Percentiles rank a stretch among this genome's conserved stretches.
Conservation (phyloP, 2,888 invertebrate species). For the Mylabris sibirica region DNA sequence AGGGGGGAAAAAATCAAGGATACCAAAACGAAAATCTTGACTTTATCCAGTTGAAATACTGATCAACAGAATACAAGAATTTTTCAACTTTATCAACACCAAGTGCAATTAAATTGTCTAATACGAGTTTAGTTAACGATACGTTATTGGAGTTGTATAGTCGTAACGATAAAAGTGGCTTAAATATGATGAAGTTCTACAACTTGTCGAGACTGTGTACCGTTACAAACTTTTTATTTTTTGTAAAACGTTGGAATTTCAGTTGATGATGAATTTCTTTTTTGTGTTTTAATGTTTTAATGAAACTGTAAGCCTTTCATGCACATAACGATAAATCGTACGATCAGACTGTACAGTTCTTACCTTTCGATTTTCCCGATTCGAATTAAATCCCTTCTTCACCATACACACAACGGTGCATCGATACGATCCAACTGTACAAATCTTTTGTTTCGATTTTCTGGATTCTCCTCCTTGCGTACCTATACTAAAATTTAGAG, state of each 20-base stretch:
- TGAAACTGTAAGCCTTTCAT: too few relatives aligned
- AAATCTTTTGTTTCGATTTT: too few relatives aligned
- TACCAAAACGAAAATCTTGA: background rate
- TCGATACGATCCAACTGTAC: too few relatives aligned
- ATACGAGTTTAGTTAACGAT: background rate
- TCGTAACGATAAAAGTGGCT: background rate
- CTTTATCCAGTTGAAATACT: background rate
- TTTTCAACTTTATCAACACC: background rate
- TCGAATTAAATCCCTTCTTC: too few relatives aligned
- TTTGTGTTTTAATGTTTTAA: too few relatives aligned
- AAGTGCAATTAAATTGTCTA: background rate
- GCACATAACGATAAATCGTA: too few relatives aligned
- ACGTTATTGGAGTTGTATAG: background rate
- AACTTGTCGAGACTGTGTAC: background rate
- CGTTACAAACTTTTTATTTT: background rate
- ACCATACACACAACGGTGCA: too few relatives aligned
- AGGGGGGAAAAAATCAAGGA: constrained; percentile 12
- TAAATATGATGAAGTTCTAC: background rate
- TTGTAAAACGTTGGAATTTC: background rate
- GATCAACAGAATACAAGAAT: background rate
- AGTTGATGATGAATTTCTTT: background rate
- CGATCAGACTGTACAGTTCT: too few relatives aligned
- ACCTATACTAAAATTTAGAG: too few relatives aligned
- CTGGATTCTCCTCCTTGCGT: too few relatives aligned
- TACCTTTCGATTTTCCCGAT: too few relatives aligned